Evolutionary conservation across 2,797 vertebrate species (phyloP).

Genomic region (Simalia tracyae): DNA sequence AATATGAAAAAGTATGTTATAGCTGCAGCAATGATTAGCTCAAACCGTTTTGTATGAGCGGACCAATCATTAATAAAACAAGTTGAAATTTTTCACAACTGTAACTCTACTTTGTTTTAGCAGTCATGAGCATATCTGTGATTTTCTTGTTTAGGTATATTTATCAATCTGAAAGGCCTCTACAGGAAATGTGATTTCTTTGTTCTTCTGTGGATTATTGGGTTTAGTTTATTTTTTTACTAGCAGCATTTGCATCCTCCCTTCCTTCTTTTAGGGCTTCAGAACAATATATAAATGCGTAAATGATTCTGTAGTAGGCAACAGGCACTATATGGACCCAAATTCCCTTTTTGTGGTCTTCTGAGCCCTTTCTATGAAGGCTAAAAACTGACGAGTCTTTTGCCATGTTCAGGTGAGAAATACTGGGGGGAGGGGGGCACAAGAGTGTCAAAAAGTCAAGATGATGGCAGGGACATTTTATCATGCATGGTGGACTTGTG

Average conservation of each 20-base stretch:
- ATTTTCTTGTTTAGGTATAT: not conserved
- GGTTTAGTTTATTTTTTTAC: not conserved
- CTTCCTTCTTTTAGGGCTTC: not conserved
- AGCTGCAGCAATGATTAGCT: not conserved
- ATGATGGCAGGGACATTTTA: not conserved
- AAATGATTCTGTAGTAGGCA: not conserved
- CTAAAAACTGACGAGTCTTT: not conserved
- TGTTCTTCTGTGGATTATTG: not conserved
- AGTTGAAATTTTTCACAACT: not conserved
- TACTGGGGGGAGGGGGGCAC: fast-evolving
- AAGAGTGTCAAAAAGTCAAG: not conserved
- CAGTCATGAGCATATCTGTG: not conserved
- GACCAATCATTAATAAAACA: not conserved
- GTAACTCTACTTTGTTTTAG: not conserved
- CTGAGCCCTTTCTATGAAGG: not conserved
- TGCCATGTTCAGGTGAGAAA: not conserved
- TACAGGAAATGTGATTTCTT: not conserved
- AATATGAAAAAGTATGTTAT: not conserved
- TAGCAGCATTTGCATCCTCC: not conserved
- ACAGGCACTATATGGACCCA: not conserved
- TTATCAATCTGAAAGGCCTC: not conserved
- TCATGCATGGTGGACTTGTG: not conserved
- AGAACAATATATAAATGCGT: not conserved
- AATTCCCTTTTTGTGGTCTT: not conserved
- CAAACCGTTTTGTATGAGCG: not conserved